Base-by-base conservation (phyloP, 1,140 invertebrate species). In the Pogonomyrmex californicus region DNA sequence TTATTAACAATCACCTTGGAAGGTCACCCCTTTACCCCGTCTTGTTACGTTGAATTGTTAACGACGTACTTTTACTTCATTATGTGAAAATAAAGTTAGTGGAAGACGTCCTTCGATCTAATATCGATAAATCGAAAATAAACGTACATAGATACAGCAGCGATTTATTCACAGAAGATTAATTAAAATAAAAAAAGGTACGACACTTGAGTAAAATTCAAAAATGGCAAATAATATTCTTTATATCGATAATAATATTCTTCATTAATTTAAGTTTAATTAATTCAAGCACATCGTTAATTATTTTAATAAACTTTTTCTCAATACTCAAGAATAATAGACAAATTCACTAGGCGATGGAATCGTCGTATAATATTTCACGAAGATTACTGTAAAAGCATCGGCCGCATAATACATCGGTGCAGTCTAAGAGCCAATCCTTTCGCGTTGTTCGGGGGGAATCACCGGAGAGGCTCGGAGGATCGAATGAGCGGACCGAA, bases 11-110 rank as follows among this genome's bases (percentile, higher is more conserved):
- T 79, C 47, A 60, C 77, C 62, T 79, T 79, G 77, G 30, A 68
- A 79, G 77, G 47, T 79, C 63, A 36, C 62, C 62, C 47, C 33
- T 79, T 68, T 79, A 79, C 63, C 47, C 63, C 47, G 68, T 23
- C 60, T 7, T 54, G 36, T 38, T 12, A 47, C 51, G 68, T 5
- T 68, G 36, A 51, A 54, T 41, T 51, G 12, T 79, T 23, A 79
- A 79, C 7, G 6, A 38, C 6, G n/a, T 68, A 79, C 62, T 79
- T 79, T 79, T 79, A 79, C 47, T n/a, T 79, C 47, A 54, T 79
- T 79, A 68, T 33, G 44, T 79, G 44, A 17, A 79, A 79, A 79
- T 58, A 79, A 38, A 68, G 2, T 38, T 17, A 33, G 9, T 66
- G 54, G n/a, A 47, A 77, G 23, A 44, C 38, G 73, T 77, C 60